These are phyloP conservation scores for Lampropteryx suffumata DNA, from an alignment of 2,888 invertebrate species.

Conservation along the genomic window DNA sequence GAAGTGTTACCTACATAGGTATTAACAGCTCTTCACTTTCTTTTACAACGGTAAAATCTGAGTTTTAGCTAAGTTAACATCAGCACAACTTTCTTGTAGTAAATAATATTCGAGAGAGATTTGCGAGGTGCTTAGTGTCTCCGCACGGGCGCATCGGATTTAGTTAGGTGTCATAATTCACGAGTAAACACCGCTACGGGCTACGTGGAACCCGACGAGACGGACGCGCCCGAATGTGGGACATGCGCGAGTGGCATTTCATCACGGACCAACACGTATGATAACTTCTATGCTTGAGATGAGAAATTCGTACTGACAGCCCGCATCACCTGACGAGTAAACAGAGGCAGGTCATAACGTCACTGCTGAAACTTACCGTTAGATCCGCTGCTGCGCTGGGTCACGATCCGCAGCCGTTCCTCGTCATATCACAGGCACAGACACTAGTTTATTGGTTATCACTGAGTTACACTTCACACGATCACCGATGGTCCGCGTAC, in stretches of 20 bases:
- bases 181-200: conserved; percentile 70
- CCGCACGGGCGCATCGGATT: conserved; percentile 44
- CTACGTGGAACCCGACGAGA: conserved; percentile 65
- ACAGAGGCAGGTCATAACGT: conserved; percentile 68
- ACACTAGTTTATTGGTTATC: conserved; percentile 55
- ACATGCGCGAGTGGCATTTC: conserved; percentile 47
- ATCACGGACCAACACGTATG: conserved; percentile 13
- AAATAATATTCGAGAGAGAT: conserved; percentile 41
- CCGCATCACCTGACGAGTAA: conserved; percentile 74
- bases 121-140: conserved; percentile 41
- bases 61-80: conserved; percentile 31
- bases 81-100: conserved; percentile 50
- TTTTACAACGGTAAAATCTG: conserved; percentile 66
- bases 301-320: conserved; percentile 24
- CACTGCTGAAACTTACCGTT: conserved; percentile 76
- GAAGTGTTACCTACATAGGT: conserved; percentile 48
- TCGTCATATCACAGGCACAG: conserved; percentile 67
- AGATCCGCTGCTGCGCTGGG: conserved; percentile 64
- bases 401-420: conserved; percentile 56
- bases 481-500: conserved; percentile 68
- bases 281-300: conserved; percentile 5
- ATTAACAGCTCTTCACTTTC: conserved; percentile 63
- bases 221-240: conserved; percentile 52
- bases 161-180: conserved; percentile 67
- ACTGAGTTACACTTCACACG: conserved; percentile 69